Percentiles rank a stretch among this genome's conserved stretches.
Evolutionary conservation across 2,888 invertebrate genomes (phyloP).

Genomic region (Plebejus argus): DNA sequence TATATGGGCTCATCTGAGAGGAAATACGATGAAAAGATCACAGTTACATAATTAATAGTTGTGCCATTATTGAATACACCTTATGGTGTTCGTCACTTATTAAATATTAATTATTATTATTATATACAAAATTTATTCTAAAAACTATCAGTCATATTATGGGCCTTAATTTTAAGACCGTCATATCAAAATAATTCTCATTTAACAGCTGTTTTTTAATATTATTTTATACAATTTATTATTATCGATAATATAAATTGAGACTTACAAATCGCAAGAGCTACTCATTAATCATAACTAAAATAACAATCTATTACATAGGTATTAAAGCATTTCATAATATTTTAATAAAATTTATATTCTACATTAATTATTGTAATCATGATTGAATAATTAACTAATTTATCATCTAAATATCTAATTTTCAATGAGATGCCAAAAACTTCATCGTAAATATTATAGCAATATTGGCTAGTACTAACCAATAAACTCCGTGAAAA

Average conservation of each 20-base stretch:
- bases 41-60: constrained; percentile 60
- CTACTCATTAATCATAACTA: constrained; percentile 14
- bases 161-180: constrained; percentile 48
- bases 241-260: constrained; percentile 24
- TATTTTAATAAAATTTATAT: constrained; percentile 15
- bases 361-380: constrained; percentile 3
- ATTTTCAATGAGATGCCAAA: not conserved
- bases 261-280: constrained; percentile 11
- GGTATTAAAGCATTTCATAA: constrained; percentile 22
- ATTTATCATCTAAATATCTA: not conserved
- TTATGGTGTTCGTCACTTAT: constrained; percentile 9
- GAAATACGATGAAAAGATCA: constrained; percentile 54
- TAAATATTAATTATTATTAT: constrained; percentile 48
- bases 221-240: constrained; percentile 27
- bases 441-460: not conserved
- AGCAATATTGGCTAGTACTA: not conserved
- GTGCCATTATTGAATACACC: constrained; percentile 54
- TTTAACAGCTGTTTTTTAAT: constrained; percentile 27
- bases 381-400: not conserved
- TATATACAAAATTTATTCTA: constrained; percentile 57
- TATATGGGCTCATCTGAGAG: not conserved
- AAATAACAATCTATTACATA: constrained; percentile 25
- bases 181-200: constrained; percentile 27
- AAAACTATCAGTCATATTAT: constrained; percentile 72
- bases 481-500: not conserved